Evolutionary conservation across 2,113 vertebrate genomes (phyloP).

Genomic region (Lontra canadensis): DNA sequence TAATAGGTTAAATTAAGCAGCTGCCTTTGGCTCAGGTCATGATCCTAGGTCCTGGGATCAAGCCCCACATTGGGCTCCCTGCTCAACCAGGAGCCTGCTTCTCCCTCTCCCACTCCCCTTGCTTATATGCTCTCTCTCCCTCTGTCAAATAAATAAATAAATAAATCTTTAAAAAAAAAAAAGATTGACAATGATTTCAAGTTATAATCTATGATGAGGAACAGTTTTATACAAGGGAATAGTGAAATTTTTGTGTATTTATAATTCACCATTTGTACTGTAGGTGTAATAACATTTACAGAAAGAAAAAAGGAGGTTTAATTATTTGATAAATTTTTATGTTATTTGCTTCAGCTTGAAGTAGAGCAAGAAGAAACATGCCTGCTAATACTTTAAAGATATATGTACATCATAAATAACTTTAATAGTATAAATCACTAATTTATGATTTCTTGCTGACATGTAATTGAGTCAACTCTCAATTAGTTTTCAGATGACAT

Average conservation of each 20-base stretch:
- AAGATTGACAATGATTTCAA: neutral
- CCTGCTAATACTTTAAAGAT: neutral
- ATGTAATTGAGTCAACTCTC: neutral
- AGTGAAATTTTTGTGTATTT: neutral
- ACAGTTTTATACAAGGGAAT: neutral
- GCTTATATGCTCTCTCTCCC: neutral
- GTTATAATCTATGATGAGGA: neutral
- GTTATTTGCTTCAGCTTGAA: neutral
- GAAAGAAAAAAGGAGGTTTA: neutral
- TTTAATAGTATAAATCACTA: neutral
- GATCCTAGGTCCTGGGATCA: neutral
- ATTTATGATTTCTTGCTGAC: neutral
- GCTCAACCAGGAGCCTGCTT: neutral
- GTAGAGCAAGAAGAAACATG: neutral
- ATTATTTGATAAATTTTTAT: neutral
- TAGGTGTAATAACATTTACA: neutral
- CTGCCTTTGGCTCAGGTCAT: neutral
- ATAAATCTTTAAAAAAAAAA: neutral
- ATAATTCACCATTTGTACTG: neutral
- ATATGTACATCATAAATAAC: neutral
- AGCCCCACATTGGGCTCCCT: neutral
- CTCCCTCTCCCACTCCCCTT: neutral
- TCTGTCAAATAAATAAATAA: neutral
- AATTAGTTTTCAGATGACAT: neutral
- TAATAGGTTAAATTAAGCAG: no score